These are phyloP conservation scores for Neolamprologus hecqui DNA, from an alignment of 2,113 vertebrate genomes.

Conservation along the genomic window DNA sequence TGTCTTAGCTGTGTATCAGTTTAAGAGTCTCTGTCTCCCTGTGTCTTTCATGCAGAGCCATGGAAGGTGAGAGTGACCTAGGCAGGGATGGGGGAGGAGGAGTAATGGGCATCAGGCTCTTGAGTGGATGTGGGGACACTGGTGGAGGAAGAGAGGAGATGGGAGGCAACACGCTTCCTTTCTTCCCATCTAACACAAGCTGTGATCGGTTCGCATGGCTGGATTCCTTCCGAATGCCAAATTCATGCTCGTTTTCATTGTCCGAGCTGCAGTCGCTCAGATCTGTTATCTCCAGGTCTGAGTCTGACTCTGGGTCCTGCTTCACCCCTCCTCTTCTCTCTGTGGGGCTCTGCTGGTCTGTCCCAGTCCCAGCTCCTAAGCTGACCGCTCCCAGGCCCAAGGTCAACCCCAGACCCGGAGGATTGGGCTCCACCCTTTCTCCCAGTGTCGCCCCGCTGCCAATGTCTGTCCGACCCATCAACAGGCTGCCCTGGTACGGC, in stretches of 20 bases:
- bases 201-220: conserved; percentile 49
- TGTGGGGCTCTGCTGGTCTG: conserved; percentile 63
- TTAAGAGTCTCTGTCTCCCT: conserved; percentile 75
- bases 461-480: conserved; percentile 64
- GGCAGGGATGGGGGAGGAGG: conserved; percentile 64
- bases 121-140: conserved; percentile 67
- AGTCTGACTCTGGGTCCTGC: conserved; percentile 82
- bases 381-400: conserved; percentile 60
- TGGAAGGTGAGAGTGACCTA: conserved; percentile 55
- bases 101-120: conserved; percentile 65
- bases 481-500: conserved; percentile 58
- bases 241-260: conserved; percentile 80
- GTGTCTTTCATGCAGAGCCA: conserved; percentile 67
- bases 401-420: conserved; percentile 33
- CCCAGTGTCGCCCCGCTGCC: conserved; percentile 44
- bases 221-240: conserved; percentile 56
- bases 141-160: conserved; percentile 64
- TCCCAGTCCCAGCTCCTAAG: conserved; percentile 42
- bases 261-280: conserved; percentile 90
- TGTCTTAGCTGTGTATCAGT: conserved; percentile 73
- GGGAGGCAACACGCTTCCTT: conserved; percentile 45
- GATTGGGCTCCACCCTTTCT: conserved; percentile 52
- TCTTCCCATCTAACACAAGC: conserved; percentile 55
- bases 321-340: conserved; percentile 76
- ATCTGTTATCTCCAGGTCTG: conserved; percentile 88